phyloP scores from a whole-genome alignment of 2,797 vertebrate species.

The Onychomys arenicola region DNA sequence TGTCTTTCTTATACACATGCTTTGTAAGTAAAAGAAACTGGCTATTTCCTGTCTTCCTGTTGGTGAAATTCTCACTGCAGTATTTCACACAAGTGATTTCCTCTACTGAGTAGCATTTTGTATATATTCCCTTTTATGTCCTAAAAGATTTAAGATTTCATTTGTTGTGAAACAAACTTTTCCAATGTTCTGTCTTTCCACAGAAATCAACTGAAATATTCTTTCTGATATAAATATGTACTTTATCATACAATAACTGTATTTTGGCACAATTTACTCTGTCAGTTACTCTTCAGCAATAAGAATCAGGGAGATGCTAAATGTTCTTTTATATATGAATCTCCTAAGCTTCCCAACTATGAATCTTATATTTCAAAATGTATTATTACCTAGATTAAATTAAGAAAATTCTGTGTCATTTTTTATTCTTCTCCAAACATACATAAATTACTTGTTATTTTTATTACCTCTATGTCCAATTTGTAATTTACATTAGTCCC shows the following conservation, averaged over 20 bases:
- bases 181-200: not conserved
- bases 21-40: slow-evolving; percentile 16
- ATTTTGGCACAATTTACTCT: not conserved
- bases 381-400: not conserved
- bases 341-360: not conserved
- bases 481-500: not conserved
- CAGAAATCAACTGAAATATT: not conserved
- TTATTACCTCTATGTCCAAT: not conserved
- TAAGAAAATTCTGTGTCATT: not conserved
- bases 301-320: not conserved
- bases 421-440: not conserved
- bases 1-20: not conserved
- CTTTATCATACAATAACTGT: not conserved
- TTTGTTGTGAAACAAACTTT: not conserved
- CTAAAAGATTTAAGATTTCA: not conserved
- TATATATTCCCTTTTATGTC: not conserved
- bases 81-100: not conserved
- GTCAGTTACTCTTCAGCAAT: not conserved
- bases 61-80: not conserved
- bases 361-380: slow-evolving; percentile 8
- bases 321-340: not conserved
- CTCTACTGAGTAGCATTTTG: not conserved
- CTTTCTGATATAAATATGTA: not conserved
- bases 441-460: not conserved
- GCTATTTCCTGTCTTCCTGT: not conserved